Percentiles rank a stretch among this genome's conserved stretches.
Evolutionary conservation across 37 sponge, comb jelly and placozoan species (phyloP).

Genomic region (Agelas oroides): DNA sequence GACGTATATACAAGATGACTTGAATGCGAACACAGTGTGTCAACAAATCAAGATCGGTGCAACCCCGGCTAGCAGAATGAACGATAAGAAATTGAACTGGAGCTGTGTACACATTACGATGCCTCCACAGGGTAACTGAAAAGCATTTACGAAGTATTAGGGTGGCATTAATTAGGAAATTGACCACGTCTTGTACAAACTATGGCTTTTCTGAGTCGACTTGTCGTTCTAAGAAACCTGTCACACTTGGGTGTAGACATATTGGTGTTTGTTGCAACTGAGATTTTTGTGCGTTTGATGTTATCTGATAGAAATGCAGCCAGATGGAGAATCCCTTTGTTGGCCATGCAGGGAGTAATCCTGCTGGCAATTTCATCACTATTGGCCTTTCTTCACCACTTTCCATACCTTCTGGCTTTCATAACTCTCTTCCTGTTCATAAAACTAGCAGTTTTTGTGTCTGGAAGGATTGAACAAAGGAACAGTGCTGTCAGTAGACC

Average conservation of each 20-base stretch:
- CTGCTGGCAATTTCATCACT: neutral
- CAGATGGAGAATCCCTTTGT: neutral
- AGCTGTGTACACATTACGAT: no score
- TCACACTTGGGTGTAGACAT: neutral
- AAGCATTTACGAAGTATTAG: no score
- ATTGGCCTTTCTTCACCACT: neutral
- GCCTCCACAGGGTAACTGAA: no score
- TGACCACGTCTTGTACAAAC: no score
- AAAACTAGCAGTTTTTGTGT: neutral
- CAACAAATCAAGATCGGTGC: no score
- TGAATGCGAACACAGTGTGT: no score
- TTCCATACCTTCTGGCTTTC: constrained; percentile 17
- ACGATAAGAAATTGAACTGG: no score
- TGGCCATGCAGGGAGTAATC: constrained; percentile 6
- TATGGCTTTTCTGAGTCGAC: no score
- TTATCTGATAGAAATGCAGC: neutral
- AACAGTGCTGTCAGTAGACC: constrained; percentile 6
- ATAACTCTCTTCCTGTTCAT: neutral
- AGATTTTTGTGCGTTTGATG: constrained; percentile 8
- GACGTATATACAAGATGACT: no score
- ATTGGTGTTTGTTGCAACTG: constrained; percentile 1
- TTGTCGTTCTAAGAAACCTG: neutral
- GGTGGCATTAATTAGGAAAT: no score
- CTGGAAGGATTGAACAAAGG: no score
- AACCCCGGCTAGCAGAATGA: no score